A percentile compares a stretch with the other conserved stretches of the same genome.
Evolutionary conservation across 2,113 vertebrate species (phyloP).

Genomic region (Pontoporia blainvillei): DNA sequence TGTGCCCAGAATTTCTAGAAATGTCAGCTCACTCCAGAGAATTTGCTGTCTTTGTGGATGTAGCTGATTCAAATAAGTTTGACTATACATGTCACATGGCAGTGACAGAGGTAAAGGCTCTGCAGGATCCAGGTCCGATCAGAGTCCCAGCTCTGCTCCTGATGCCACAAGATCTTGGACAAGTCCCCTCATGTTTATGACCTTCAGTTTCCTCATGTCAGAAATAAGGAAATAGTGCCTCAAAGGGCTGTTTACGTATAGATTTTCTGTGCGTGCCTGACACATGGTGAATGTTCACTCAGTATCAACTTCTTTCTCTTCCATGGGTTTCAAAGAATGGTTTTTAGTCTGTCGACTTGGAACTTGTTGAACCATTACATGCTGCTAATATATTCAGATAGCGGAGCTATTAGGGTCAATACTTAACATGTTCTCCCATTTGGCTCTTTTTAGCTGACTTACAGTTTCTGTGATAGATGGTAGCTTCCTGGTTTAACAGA

Average conservation of each 20-base stretch:
- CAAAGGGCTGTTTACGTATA: background rate
- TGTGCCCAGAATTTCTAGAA: background rate
- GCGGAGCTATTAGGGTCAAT: background rate
- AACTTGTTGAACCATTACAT: accelerated
- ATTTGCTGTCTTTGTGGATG: background rate
- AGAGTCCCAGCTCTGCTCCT: background rate
- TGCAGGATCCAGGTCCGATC: background rate
- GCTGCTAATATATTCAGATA: background rate
- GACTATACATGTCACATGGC: accelerated
- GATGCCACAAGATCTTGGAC: accelerated
- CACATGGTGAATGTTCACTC: accelerated
- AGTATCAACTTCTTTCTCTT: accelerated
- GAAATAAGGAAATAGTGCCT: background rate
- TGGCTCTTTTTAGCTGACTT: background rate
- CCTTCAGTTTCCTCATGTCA: background rate
- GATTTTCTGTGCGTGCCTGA: background rate
- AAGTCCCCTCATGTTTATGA: no score
- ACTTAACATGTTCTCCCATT: accelerated
- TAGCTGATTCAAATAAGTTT: background rate
- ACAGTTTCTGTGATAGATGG: background rate
- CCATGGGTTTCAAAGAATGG: background rate
- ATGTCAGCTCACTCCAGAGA: background rate
- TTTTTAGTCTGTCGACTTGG: background rate
- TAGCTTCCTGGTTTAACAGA: background rate
- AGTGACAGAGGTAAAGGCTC: accelerated